Evolutionary conservation across 1,140 invertebrate genomes (phyloP), one percentile per base, ranked within the genome.

Genomic region (Bicyclus anynana): DNA sequence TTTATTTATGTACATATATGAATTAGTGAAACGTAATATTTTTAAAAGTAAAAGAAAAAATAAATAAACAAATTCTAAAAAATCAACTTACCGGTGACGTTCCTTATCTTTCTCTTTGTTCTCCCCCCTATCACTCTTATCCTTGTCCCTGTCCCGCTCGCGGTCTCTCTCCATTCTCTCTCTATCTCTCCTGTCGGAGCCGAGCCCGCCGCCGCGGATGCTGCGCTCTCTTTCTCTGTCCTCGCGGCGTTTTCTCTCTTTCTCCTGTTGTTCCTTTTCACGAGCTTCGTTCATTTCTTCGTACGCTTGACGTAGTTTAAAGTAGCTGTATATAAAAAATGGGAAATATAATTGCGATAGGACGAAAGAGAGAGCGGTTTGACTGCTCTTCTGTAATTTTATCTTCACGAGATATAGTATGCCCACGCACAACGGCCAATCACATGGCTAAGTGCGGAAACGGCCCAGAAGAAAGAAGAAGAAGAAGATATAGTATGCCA

Each of bases 221-320:
- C 58, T 81, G 51, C 85, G 76, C 60, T 90, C 84, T 64, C 86
- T 82, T 26, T 91, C 90, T 35, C 92, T 88, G 42, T 93, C 92
- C 57, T 93, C 93, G 10, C 92, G 89, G n/a, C 92, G 85, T 23
- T 85, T 89, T 35, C 90, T 90, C 60, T 93, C 93, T 61, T 93
- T 92, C 56, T 93, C 92, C 61, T 93, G 92, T 42, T 92, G 90
- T 48, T 93, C 92, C 67, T 92, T 93, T 50, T 93, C 92, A 1
- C 92, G 89, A 44, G 92, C 90, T 26, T 90, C 89, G 16, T 89
- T 90, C 67, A 93, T 91, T 71, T 93, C 92, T 53, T 92, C 90
- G 6, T 92, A 91, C 0, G 92, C 92, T 68, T 91, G 89, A 50
- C 92, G 92, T 23, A 93, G 77, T 72, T 91, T 91, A 47, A 91